These are phyloP conservation scores for Listrodromus nycthemerus DNA, from an alignment of 2,888 invertebrate genomes.

Conservation along the genomic window DNA sequence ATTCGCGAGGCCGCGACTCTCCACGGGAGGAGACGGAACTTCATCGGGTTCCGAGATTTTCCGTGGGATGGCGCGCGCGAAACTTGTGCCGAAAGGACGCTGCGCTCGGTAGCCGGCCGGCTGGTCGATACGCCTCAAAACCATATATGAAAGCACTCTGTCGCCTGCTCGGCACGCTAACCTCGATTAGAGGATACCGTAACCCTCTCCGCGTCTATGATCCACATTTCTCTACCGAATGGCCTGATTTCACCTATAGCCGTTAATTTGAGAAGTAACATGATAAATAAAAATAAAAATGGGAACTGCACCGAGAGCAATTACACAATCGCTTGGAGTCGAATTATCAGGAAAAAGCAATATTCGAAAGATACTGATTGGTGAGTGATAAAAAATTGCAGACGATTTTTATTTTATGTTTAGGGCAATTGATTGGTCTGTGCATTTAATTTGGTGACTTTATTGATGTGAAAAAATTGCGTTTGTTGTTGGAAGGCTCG, in stretches of 20 bases:
- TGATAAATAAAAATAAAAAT: too few relatives aligned
- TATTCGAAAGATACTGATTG: too few relatives aligned
- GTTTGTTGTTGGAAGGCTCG: too few relatives aligned
- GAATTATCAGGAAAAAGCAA: too few relatives aligned
- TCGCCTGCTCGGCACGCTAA: slow-evolving; percentile 79
- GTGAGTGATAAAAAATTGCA: too few relatives aligned
- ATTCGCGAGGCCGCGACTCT: slow-evolving; percentile 28
- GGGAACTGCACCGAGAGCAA: too few relatives aligned
- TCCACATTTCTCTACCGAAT: slow-evolving; percentile 56
- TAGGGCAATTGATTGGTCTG: too few relatives aligned
- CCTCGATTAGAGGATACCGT: slow-evolving; percentile 74
- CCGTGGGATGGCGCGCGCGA: slow-evolving; percentile 61
- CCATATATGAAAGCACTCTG: slow-evolving; percentile 69
- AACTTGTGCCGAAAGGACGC: slow-evolving; percentile 66
- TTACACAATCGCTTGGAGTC: too few relatives aligned
- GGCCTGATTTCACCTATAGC: slow-evolving; percentile 64
- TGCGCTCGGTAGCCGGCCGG: slow-evolving; percentile 63
- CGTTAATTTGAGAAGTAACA: slow-evolving; percentile 61
- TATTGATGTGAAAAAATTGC: too few relatives aligned
- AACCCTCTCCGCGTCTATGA: slow-evolving; percentile 59
- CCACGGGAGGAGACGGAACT: slow-evolving; percentile 31
- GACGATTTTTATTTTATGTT: too few relatives aligned
- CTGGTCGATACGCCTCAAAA: slow-evolving; percentile 76
- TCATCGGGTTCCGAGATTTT: slow-evolving; percentile 40
- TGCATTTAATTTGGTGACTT: too few relatives aligned